phyloP scores from a whole-genome alignment of 2,113 vertebrate genomes.

The Chauna torquata region DNA sequence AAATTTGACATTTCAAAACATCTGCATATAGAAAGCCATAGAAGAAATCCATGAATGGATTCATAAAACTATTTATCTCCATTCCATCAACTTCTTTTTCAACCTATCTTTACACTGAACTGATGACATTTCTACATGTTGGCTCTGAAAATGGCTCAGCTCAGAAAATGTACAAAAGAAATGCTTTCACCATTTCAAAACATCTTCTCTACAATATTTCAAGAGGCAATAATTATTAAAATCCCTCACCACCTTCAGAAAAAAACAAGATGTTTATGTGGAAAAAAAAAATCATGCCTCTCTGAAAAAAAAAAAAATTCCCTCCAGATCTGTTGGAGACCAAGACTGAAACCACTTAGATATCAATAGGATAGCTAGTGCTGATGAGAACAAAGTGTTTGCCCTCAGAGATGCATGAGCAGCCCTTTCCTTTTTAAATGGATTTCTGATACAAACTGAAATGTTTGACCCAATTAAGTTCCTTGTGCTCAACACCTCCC shows the following conservation, averaged over 20 bases:
- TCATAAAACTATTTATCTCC: background rate
- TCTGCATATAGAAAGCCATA: background rate
- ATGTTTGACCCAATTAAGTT: constrained; percentile 6
- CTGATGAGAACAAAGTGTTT: background rate
- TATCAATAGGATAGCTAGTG: background rate
- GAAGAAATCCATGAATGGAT: background rate
- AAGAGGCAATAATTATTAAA: background rate
- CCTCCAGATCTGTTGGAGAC: background rate
- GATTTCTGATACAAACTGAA: constrained; percentile 41
- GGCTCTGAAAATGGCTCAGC: background rate
- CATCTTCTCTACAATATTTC: background rate
- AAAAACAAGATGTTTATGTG: background rate
- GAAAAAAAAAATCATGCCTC: background rate
- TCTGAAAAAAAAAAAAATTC: background rate
- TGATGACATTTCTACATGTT: background rate
- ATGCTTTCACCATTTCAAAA: background rate
- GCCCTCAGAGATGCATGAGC: background rate
- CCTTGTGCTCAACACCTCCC: background rate
- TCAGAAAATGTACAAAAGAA: background rate
- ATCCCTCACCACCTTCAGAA: background rate
- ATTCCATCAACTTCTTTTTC: background rate
- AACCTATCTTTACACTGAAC: background rate
- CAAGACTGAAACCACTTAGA: background rate
- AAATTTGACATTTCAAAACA: background rate
- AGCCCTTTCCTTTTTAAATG: background rate